Evolutionary conservation across 1,140 invertebrate species (phyloP), one percentile per base, ranked within the genome.

Genomic region (Neodiprion pinetum): DNA sequence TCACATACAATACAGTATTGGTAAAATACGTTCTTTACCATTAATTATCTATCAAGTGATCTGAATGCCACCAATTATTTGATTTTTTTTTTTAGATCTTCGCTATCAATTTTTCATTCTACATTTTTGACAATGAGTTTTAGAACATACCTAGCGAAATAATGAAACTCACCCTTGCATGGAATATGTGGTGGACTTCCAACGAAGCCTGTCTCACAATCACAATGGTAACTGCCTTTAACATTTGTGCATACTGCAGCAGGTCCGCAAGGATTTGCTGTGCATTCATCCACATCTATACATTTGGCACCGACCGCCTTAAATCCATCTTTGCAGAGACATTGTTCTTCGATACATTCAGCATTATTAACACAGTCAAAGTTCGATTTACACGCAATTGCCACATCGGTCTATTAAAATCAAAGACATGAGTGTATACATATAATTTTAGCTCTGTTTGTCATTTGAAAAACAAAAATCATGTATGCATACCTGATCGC

Each of bases 311-410:
- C 93, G 70, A 92, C 91, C 1, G 95, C 93, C 77, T 94, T 91
- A 86, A 98, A 98, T 12, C 96, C 96, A 78, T 95, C 91, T 83
- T 95, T 93, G 82, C 97, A 99, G 87, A 95, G 96, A 86, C 97
- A 99, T 82, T 96, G 95, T 71, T 92, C 93, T 81, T 96, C 94
- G 53, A 95, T 91, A 81, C 96, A 98, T 85, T 96, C 94, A 0
- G 96, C 96, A 85, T 97, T 97, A 84, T 96, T 97, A 17, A 95
- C 95, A 83, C 96, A 98, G 81, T 97, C 95, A 80, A 96, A 97
- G 81, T 97, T 96, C 7, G 93, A 93, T 89, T 93, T 93, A 81
- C 96, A 98, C n/a, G 95, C 86, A 9, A 94, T 94, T 72, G 93
- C 95, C 5, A 97, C 95, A 79, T 96, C 95, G 65, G 95, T 91